Percentiles rank a stretch among this genome's conserved stretches.
phyloP scores from a whole-genome alignment of 2,113 vertebrate genomes.

The Clarias gariepinus region DNA sequence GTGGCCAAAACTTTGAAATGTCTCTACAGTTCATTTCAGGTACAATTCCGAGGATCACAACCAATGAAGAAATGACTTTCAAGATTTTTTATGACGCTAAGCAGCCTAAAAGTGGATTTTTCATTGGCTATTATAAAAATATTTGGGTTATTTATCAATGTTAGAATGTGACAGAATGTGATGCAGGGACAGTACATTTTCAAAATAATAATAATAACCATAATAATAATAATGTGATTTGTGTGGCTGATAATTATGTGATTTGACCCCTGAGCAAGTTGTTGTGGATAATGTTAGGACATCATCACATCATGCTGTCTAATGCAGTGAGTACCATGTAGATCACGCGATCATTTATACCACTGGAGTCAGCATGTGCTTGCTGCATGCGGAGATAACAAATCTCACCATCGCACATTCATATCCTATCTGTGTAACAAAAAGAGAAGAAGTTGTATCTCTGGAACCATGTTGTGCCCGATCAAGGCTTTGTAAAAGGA shows the following conservation, averaged over 20 bases:
- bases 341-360: conserved; percentile 13
- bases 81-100: background rate
- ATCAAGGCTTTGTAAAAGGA: conserved; percentile 8
- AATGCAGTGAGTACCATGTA: background rate
- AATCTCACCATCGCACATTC: conserved; percentile 5
- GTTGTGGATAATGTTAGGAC: background rate
- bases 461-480: background rate
- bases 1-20: background rate
- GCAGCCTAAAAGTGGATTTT: background rate
- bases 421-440: background rate
- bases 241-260: too few relatives aligned
- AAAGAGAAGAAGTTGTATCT: background rate
- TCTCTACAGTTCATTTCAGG: background rate
- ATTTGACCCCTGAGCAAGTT: background rate
- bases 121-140: background rate
- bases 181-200: background rate
- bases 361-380: background rate
- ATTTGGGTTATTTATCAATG: too few relatives aligned
- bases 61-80: background rate
- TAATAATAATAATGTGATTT: background rate
- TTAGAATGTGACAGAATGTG: background rate
- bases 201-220: background rate
- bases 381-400: background rate
- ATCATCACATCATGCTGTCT: background rate
- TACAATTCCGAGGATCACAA: background rate